A percentile compares a stretch with the other conserved stretches of the same genome.
Conservation (phyloP, 2,113 vertebrate species). For the Potamarius usumacintae region DNA sequence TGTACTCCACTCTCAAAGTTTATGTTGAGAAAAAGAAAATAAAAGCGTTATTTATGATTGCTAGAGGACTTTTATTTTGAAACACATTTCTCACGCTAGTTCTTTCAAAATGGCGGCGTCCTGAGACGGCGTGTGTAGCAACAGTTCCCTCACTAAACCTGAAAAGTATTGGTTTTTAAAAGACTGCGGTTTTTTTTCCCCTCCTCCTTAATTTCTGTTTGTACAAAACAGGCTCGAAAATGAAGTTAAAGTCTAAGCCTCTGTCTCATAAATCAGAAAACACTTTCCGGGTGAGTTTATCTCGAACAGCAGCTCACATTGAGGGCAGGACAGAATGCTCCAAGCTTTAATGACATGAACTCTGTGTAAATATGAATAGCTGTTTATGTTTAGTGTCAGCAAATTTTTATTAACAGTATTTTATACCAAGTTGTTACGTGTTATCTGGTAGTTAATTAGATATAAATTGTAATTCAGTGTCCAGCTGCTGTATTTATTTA, state of each 20-base stretch:
- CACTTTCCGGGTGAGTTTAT: slow-evolving; percentile 83
- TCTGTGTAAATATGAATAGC: neutral
- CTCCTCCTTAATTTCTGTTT: neutral
- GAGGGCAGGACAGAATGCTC: neutral
- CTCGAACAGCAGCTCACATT: neutral
- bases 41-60: neutral
- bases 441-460: neutral
- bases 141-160: slow-evolving; percentile 2
- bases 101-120: slow-evolving; percentile 72
- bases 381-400: neutral
- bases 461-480: neutral
- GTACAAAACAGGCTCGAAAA: slow-evolving; percentile 41
- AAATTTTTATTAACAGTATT: neutral
- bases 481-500: neutral
- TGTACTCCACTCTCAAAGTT: neutral
- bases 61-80: slow-evolving; percentile 42
- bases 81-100: neutral
- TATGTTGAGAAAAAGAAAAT: neutral
- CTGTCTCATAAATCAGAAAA: slow-evolving; percentile 88
- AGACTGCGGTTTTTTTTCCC: neutral
- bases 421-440: neutral
- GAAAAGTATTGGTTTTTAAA: slow-evolving; percentile 2
- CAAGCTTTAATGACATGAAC: neutral
- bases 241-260: slow-evolving; percentile 80
- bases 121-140: slow-evolving; percentile 26